Evolutionary conservation across 2,797 vertebrate genomes (phyloP).

Genomic region (Pangasius larnaudii): DNA sequence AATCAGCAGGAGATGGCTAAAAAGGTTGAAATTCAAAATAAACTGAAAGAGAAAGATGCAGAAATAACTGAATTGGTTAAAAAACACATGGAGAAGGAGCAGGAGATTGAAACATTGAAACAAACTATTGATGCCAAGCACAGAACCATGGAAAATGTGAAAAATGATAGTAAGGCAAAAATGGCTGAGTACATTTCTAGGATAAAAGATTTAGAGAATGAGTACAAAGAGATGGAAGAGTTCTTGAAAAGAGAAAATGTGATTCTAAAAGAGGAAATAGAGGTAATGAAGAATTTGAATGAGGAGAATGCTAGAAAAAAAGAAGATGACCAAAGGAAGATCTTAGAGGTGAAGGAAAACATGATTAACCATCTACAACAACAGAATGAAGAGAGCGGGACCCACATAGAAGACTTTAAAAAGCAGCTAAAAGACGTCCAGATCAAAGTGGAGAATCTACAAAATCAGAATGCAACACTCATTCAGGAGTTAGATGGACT

Average conservation of each 20-base stretch:
- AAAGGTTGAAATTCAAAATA: slow-evolving; percentile 53
- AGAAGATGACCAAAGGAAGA: slow-evolving; percentile 40
- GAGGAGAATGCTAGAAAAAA: slow-evolving; percentile 60
- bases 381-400: slow-evolving; percentile 51
- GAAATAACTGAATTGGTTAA: slow-evolving; percentile 38
- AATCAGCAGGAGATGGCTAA: slow-evolving; percentile 54
- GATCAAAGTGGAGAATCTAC: slow-evolving; percentile 52
- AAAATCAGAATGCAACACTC: slow-evolving; percentile 60
- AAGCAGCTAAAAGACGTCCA: slow-evolving; percentile 51
- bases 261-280: slow-evolving; percentile 69
- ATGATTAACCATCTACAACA: slow-evolving; percentile 19
- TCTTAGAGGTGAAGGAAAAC: slow-evolving; percentile 52
- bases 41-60: slow-evolving; percentile 59
- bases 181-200: slow-evolving; percentile 20
- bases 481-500: slow-evolving; percentile 58
- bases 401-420: slow-evolving; percentile 16
- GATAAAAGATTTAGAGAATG: slow-evolving; percentile 42
- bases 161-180: slow-evolving; percentile 33
- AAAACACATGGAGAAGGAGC: slow-evolving; percentile 42
- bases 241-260: slow-evolving; percentile 40
- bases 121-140: slow-evolving; percentile 22
- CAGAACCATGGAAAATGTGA: slow-evolving; percentile 37
- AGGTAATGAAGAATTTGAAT: slow-evolving; percentile 63
- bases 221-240: slow-evolving; percentile 48
- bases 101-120: slow-evolving; percentile 44